A percentile compares a stretch with the other conserved stretches of the same genome.
Conservation (phyloP, 1,140 invertebrate species). For the Campodea augens region DNA sequence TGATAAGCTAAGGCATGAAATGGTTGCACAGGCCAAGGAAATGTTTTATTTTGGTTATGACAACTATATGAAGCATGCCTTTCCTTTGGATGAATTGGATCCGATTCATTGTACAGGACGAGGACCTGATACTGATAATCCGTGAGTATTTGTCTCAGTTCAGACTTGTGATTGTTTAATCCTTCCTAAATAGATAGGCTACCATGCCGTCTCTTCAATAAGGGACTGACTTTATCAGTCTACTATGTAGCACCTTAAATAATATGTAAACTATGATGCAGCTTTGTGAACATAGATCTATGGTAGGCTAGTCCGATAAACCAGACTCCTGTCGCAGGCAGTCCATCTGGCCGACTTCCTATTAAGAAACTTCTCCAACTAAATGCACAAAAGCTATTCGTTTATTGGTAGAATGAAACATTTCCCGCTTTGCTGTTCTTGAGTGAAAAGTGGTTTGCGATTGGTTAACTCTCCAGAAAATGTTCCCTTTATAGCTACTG, state of each 20-base stretch:
- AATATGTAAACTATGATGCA: not conserved
- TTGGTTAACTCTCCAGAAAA: too few relatives aligned
- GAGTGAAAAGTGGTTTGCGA: too few relatives aligned
- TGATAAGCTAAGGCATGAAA: constrained; percentile 20
- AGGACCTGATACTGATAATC: constrained; percentile 36
- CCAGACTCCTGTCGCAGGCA: too few relatives aligned
- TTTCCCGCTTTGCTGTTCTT: too few relatives aligned
- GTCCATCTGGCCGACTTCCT: too few relatives aligned
- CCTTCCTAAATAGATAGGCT: not conserved
- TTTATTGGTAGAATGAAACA: too few relatives aligned
- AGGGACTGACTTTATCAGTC: not conserved
- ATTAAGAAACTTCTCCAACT: too few relatives aligned
- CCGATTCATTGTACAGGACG: constrained; percentile 38
- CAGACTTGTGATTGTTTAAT: constrained; percentile 1
- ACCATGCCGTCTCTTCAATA: not conserved
- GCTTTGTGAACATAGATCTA: not conserved
- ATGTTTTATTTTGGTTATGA: constrained; percentile 47
- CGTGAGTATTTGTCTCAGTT: constrained; percentile 24
- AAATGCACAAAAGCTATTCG: too few relatives aligned
- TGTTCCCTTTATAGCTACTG: too few relatives aligned
- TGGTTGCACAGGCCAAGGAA: constrained; percentile 22
- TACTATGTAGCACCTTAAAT: not conserved
- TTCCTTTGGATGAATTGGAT: constrained; percentile 43
- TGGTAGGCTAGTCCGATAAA: not conserved
- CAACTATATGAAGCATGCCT: constrained; percentile 42